Base-by-base conservation (phyloP, 2,888 invertebrate species). In the Bursaphelenchus okinawaensis region DNA sequence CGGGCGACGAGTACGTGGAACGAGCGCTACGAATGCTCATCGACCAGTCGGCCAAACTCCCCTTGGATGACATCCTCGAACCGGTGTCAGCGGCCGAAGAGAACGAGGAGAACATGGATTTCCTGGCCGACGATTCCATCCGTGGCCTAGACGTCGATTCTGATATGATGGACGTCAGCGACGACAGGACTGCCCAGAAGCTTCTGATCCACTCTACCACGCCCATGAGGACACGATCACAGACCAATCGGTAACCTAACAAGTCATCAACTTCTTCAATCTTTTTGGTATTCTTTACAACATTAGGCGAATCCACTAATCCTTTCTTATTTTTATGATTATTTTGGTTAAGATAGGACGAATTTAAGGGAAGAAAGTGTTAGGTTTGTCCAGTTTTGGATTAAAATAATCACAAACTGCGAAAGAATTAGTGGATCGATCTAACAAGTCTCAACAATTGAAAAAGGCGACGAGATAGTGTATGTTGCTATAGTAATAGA, bases 1-100 rank as follows among this genome's bases (percentile, higher is more conserved):
- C 68, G 9, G 63, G 54, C 2, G 64, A 68, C 27, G 68, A 68
- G 3, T 16, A 40, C 40, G 40, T 40, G 3, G 40, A 40, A 40
- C 12, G 40, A 40, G 40, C 40, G 16, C n/a, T 40, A n/a, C n/a
- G 40, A 12, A 40, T 40, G 40, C 40, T 40, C 3, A 40, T 40
- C n/a, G 40, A 40, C 12, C 40, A 40, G 40, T 40, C 40, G 16
- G 40, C 40, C 16, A 12, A n/a, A 12, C n/a, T 40, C 16, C 40
- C 40, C 3, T 16, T 40, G 16, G 40, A 40, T n/a, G 40, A 40
- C n/a, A 40, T 40, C n/a, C 16, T 40, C 16, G 40, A 40, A n/a
- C 40, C 40, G n/a, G 40, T 40, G 40, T 40, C 40, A n/a, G 40
- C n/a, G 40, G 40, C 40, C 40, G 40, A 40, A 6, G 40, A 40